Conservation (phyloP, 2,113 vertebrate species). For the Peromyscus polionotus region DNA sequence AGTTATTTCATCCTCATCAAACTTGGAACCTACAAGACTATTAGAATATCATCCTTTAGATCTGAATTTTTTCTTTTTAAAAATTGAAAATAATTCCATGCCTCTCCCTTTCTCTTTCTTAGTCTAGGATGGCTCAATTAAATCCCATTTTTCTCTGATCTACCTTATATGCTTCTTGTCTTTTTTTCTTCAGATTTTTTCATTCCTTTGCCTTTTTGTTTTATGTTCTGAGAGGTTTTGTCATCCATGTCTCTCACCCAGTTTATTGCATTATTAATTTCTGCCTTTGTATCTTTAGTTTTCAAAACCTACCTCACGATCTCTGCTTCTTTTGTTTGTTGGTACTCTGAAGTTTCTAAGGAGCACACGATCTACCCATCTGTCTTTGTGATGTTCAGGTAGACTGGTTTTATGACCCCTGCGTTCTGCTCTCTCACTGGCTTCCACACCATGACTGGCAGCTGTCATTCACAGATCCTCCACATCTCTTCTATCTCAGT, state of each 20-base stretch:
- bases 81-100: background rate
- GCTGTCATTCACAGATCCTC: background rate
- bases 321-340: background rate
- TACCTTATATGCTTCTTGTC: background rate
- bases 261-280: background rate
- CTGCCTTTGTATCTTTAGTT: background rate
- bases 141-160: background rate
- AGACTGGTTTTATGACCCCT: background rate
- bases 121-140: background rate
- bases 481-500: background rate
- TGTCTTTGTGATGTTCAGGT: background rate
- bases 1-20: background rate
- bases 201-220: background rate
- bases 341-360: background rate
- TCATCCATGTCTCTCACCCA: slow-evolving; percentile 8
- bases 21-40: background rate
- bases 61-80: background rate
- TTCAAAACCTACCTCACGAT: background rate
- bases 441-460: background rate
- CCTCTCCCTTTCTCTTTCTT: background rate
- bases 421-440: background rate
- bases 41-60: background rate
- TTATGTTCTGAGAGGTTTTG: background rate
- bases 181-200: background rate
- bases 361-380: background rate